phyloP scores from a whole-genome alignment of 2,113 vertebrate species.

The Polypterus bichir region DNA sequence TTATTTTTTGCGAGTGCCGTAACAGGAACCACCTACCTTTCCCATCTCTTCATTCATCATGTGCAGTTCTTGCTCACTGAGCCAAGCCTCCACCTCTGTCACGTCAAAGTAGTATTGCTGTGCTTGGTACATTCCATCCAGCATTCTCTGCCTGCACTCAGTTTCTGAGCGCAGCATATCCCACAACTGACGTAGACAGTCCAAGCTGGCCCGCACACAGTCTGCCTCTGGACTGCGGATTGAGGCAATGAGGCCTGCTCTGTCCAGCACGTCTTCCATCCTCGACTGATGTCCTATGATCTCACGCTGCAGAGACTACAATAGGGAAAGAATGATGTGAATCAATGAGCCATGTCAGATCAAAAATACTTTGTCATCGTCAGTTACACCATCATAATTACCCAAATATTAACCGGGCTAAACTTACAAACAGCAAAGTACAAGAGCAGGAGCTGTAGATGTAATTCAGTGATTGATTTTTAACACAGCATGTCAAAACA shows the following conservation, averaged over 20 bases:
- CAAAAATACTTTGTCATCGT: too few relatives aligned
- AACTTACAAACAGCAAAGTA: too few relatives aligned
- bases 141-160: conserved; percentile 61
- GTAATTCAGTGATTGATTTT: too few relatives aligned
- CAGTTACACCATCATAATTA: too few relatives aligned
- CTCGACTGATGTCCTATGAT: conserved; percentile 64
- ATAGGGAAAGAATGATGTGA: too few relatives aligned
- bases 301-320: conserved; percentile 71
- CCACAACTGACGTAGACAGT: conserved; percentile 65
- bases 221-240: conserved; percentile 69
- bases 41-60: conserved; percentile 91
- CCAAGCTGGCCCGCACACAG: conserved; percentile 49
- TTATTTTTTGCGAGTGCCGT: not conserved
- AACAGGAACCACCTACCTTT: conserved; percentile 54
- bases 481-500: too few relatives aligned
- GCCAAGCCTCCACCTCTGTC: conserved; percentile 81
- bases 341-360: too few relatives aligned
- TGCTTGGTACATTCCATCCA: conserved; percentile 80
- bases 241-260: conserved; percentile 54
- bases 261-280: conserved; percentile 72
- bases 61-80: conserved; percentile 85
- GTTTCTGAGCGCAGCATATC: conserved; percentile 56
- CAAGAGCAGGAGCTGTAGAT: too few relatives aligned
- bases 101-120: conserved; percentile 86
- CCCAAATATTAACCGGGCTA: too few relatives aligned